A percentile compares a stretch with the other conserved stretches of the same genome.
phyloP scores from a whole-genome alignment of 2,797 vertebrate genomes.

The Prunella strophiata region DNA sequence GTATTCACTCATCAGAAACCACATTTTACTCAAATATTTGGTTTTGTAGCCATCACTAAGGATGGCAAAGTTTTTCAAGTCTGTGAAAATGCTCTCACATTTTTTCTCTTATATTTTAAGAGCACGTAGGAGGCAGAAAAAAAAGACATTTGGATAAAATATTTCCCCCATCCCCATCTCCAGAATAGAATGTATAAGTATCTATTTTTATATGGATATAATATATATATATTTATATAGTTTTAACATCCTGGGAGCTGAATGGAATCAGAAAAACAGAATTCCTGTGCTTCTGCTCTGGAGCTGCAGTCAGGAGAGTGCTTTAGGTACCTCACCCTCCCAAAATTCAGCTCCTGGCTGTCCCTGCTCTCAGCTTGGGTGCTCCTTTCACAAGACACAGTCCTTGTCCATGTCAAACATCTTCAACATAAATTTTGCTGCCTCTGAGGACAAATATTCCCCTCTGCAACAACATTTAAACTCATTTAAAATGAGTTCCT shows the following conservation, averaged over 20 bases:
- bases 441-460: neutral
- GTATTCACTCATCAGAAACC: neutral
- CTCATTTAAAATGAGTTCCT: neutral
- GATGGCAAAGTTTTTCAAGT: neutral
- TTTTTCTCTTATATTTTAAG: neutral
- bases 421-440: neutral
- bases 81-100: neutral
- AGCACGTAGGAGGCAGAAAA: neutral
- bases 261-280: neutral
- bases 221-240: neutral
- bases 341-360: neutral
- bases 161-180: neutral
- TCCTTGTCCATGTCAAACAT: neutral
- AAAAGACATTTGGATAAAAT: neutral
- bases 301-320: neutral
- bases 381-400: conserved; percentile 15
- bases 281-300: neutral
- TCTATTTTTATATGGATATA: neutral
- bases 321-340: neutral
- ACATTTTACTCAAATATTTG: neutral
- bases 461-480: neutral
- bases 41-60: neutral
- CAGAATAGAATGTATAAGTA: neutral
- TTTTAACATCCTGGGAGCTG: neutral
- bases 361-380: neutral